Evolutionary conservation across 2,113 vertebrate genomes (phyloP), one percentile per base, ranked within the genome.

Genomic region (Calypte anna): DNA sequence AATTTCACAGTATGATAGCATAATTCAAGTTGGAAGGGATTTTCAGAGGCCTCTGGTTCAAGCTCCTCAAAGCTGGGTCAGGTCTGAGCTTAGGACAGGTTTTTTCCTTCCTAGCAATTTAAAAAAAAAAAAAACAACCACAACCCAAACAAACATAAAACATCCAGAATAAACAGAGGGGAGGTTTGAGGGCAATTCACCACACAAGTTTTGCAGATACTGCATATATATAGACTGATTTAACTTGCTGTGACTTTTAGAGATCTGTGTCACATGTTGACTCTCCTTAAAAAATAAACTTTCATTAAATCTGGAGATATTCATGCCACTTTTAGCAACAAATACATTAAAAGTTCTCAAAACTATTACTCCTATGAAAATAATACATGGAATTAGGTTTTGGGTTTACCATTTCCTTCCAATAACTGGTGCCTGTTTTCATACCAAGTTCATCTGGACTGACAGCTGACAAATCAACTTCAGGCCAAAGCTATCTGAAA

Each of bases 381-480:
- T 24, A 84, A 62, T 14, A 67, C 10, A 43, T 0, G 46, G 28
- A 63, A 14, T 20, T 86, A 76, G 40, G 17, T 17, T 82, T 87
- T 2, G 4, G 24, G 7, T 82, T 89, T 78, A 61, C 20, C 30
- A 53, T 51, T 68, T 82, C 51, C 66, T 84, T 91, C 19, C 12
- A 91, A 72, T 53, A 86, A 86, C 43, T 31, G 18, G 28, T 77
- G 61, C 55, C n/a, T 43, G 28, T 72, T 76, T 84, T 77, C 54
- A 66, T 48, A 72, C 28, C 44, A 80, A 70, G 57, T 82, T 91
- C 75, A 97, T 91, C 55, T 78, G 88, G 93, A 96, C 79, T 94
- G 95, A 95, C 94, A 96, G 79, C 79, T 90, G 90, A 97, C 95
- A 96, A 79, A 91, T 96, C 90, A 94, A 53, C 76, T 96, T 95